Evolutionary conservation across 2,113 vertebrate genomes (phyloP), one percentile per base, ranked within the genome.

Genomic region (Ictidomys tridecemlineatus): DNA sequence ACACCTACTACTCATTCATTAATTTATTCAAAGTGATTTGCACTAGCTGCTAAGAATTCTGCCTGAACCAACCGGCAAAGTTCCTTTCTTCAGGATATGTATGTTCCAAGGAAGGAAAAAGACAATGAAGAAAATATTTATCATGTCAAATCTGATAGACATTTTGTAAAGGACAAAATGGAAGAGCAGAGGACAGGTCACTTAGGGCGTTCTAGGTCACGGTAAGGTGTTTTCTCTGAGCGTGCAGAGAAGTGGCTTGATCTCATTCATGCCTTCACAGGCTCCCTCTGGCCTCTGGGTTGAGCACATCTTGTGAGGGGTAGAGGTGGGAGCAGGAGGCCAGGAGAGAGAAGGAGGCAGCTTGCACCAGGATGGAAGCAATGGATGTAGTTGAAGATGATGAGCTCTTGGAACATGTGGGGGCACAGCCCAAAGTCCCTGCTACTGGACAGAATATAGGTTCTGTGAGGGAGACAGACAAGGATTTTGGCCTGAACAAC

Each of bases 11-110:
- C 28, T 87, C 56, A 32, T 70, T 93, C 42, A 32, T 93, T 83
- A 79, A 51, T 67, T 92, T 95, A 91, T 77, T 91, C 20, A 89
- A 86, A 80, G 84, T 37, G 12, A 16, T 45, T 61, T 95, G 30
- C 37, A 53, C 9, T 93, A 73, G 65, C 37, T 63, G 34, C n/a
- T 90, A 76, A 91, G 39, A 73, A 83, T 63, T 94, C 77, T 91
- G 48, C 53, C 65, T 45, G 70, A 96, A 84, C 28, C 77, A 94
- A 91, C 4, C 45, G 22, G 12, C 61, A 79, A 80, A 89, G 37
- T 16, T 63, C 37, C 28, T 90, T 28, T n/a, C 85, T 89, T 94
- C 17, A 65, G 92, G 20, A 58, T 5, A 3, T 1, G 61, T 87
- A 10, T 37, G 48, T 48, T 76, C 79, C 37, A 61, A 74, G 58